Conservation (phyloP, 2,888 invertebrate species). For the Drosophila pegasa region DNA sequence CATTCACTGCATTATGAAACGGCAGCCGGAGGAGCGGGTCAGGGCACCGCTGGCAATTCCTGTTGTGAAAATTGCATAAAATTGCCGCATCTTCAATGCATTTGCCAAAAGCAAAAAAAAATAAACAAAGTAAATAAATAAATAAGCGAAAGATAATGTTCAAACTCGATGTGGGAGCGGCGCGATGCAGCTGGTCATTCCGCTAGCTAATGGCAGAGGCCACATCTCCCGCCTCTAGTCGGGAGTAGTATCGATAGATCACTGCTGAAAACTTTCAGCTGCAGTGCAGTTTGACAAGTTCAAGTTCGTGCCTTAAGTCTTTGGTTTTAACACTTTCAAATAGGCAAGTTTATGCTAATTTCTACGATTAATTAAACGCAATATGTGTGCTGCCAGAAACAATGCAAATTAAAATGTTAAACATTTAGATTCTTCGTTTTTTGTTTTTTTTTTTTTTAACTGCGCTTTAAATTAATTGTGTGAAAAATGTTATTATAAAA, state of each 20-base stretch:
- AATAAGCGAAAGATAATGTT: constrained; percentile 33
- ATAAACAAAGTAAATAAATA: constrained; percentile 5
- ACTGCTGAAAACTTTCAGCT: constrained; percentile 11
- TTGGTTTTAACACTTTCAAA: constrained; percentile 53
- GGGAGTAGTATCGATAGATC: constrained; percentile 23
- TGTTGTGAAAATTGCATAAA: constrained; percentile 70
- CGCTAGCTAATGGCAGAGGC: constrained; percentile 34
- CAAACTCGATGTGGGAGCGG: constrained; percentile 64
- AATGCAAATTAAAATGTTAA: constrained; percentile 62
- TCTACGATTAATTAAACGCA: constrained; percentile 53
- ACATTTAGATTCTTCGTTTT: constrained; percentile 43
- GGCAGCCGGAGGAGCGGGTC: constrained; percentile 51
- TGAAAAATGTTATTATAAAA: constrained; percentile 68
- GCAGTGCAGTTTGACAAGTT: constrained; percentile 39
- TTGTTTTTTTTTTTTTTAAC: constrained; percentile 19
- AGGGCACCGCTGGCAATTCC: constrained; percentile 56
- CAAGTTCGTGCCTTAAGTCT: constrained; percentile 55
- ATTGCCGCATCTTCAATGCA: constrained; percentile 64
- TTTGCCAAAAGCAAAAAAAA: constrained; percentile 20
- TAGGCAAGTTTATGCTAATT: constrained; percentile 58
- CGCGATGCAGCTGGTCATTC: constrained; percentile 57
- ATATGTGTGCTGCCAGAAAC: constrained; percentile 17
- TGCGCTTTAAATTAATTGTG: constrained; percentile 65
- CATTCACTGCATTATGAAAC: constrained; percentile 64
- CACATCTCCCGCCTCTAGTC: not conserved